Percentiles rank a stretch among this genome's conserved stretches.
phyloP scores from a whole-genome alignment of 2,888 invertebrate genomes.

The Caenorhabditis japonica region DNA sequence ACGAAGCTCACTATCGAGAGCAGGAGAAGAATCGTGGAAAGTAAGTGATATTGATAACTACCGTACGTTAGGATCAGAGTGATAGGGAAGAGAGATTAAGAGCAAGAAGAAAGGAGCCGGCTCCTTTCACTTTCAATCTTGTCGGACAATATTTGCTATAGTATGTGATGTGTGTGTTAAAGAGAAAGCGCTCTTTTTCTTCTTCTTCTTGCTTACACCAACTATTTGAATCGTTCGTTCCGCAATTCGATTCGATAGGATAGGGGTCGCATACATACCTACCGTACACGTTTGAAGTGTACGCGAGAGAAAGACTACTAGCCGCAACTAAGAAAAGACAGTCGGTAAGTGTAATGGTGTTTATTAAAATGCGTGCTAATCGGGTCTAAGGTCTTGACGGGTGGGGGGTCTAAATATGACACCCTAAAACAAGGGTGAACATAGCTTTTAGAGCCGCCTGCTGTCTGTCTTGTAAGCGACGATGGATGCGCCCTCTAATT shows the following conservation, averaged over 20 bases:
- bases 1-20: slow-evolving; percentile 93
- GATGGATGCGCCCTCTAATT: slow-evolving; percentile 55
- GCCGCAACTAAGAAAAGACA: slow-evolving; percentile 18
- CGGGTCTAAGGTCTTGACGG: slow-evolving; percentile 8
- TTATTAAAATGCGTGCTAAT: slow-evolving; percentile 34
- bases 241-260: slow-evolving; percentile 32
- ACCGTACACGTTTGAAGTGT: slow-evolving; percentile 5
- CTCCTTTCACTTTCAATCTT: slow-evolving; percentile 45
- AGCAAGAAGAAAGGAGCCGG: slow-evolving; percentile 43
- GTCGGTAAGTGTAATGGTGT: slow-evolving; percentile 6
- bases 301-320: slow-evolving; percentile 13
- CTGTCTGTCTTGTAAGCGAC: slow-evolving; percentile 37
- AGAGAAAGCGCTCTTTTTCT: slow-evolving; percentile 30
- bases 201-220: background rate
- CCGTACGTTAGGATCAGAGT: no score
- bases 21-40: slow-evolving; percentile 90
- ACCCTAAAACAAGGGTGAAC: slow-evolving; percentile 21
- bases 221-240: no score
- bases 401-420: slow-evolving; percentile 37
- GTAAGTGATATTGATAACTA: no score
- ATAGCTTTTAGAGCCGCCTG: slow-evolving; percentile 39
- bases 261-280: slow-evolving; percentile 25
- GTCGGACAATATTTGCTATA: slow-evolving; percentile 48
- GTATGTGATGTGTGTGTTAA: slow-evolving; percentile 9
- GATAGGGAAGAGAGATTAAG: no score